Base-by-base conservation (phyloP, 2,888 invertebrate genomes). In the Tachina lurida region DNA sequence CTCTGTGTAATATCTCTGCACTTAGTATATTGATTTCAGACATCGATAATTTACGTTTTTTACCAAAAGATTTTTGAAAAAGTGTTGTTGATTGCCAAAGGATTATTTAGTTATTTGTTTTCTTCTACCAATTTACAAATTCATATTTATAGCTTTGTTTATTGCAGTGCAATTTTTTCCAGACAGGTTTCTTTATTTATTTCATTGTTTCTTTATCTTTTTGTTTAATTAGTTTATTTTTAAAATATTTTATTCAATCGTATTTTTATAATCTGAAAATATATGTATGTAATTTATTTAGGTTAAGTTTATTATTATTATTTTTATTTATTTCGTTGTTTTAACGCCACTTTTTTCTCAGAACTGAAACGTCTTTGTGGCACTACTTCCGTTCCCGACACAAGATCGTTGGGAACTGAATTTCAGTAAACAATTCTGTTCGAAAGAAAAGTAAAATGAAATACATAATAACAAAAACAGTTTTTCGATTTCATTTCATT, bases 371-470 rank as follows among this genome's bases (percentile, higher is more conserved):
- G 83, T 71, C 49, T 39, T 62, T 56, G 65, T 39, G 22, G 58
- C 47, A 52, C 84, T 84, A 89, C 89, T 88, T 89, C 88, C 89
- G 87, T 87, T 78, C 88, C 83, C 87, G 87, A 78, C 87, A 54
- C 74, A 73, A 76, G 82, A 77, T 83, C 80, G 84, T 76, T 78
- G 88, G 88, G 78, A 89, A 89, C 89, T 89, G 88, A 90, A 17
- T 76, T 68, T 45, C 39, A 62, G 74, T 81, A 68, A 81, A 68
- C 49, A 73, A 49, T 73, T 68, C 52, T 76, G 80, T 60, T 71
- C 43, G n/a, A 58, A 65, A 71, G 70, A 49, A 63, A 83, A 17
- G 60, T 56, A 22, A 47, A 39, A 62, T 8, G 9, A n/a, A 70
- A 63, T 56, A 54, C 54, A 65, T 47, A 68, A 67, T 39, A 62